These are phyloP conservation scores for Xestobium rufovillosum DNA, from an alignment of 2,888 invertebrate genomes.

Conservation along the genomic window DNA sequence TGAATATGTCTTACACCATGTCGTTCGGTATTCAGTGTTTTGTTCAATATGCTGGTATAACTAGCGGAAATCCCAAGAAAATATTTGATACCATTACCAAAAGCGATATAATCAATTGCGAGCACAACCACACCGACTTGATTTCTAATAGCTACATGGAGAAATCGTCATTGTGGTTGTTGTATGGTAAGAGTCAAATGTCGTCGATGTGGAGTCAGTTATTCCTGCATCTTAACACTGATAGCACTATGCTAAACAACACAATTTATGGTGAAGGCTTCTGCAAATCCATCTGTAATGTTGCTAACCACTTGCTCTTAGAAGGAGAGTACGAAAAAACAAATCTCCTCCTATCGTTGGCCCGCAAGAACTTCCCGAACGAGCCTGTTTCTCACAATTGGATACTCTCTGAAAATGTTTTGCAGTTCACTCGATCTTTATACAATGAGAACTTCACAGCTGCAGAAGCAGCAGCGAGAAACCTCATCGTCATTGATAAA, in stretches of 20 bases:
- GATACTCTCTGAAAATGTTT: slow-evolving; percentile 59
- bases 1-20: slow-evolving; percentile 62
- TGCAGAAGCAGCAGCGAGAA: slow-evolving; percentile 61
- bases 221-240: slow-evolving; percentile 67
- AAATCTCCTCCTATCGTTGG: slow-evolving; percentile 52
- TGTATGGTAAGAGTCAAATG: slow-evolving; percentile 83
- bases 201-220: slow-evolving; percentile 73
- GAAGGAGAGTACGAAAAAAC: slow-evolving; percentile 53
- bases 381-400: slow-evolving; percentile 56
- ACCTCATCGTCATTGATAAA: slow-evolving; percentile 58
- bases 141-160: slow-evolving; percentile 74
- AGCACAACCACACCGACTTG: slow-evolving; percentile 74
- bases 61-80: slow-evolving; percentile 56
- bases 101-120: slow-evolving; percentile 79
- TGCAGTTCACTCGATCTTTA: slow-evolving; percentile 36
- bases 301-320: slow-evolving; percentile 51
- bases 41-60: slow-evolving; percentile 68
- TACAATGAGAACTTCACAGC: slow-evolving; percentile 59
- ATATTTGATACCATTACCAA: slow-evolving; percentile 71
- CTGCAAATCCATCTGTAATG: slow-evolving; percentile 62
- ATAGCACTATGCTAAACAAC: slow-evolving; percentile 41
- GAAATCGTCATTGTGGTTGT: slow-evolving; percentile 78
- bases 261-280: slow-evolving; percentile 58
- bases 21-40: slow-evolving; percentile 68
- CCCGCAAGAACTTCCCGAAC: slow-evolving; percentile 55